Evolutionary conservation across 2,888 invertebrate species (phyloP).

Genomic region (Hybos culiciformis): DNA sequence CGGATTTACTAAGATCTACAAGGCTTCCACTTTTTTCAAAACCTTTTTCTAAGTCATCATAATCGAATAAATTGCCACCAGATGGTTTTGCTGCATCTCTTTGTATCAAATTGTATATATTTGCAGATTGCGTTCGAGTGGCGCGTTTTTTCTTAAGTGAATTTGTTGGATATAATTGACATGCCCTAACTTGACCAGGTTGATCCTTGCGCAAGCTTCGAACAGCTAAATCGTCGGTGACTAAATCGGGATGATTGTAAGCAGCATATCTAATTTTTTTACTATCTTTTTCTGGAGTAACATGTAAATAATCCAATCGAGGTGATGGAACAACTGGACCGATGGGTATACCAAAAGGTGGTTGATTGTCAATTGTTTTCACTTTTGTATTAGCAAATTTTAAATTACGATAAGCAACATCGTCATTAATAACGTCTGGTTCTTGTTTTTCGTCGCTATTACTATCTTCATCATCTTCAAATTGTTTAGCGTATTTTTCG

Average conservation of each 20-base stretch:
- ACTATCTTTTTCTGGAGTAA: conserved; percentile 46
- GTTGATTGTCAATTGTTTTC: conserved; percentile 66
- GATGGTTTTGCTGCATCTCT: conserved; percentile 40
- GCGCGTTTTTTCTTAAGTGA: conserved; percentile 61
- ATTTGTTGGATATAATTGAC: conserved; percentile 27
- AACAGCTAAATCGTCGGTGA: conserved; percentile 78
- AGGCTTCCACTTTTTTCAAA: conserved; percentile 49
- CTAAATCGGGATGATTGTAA: conserved; percentile 49
- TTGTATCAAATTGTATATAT: conserved; percentile 64
- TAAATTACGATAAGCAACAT: conserved; percentile 69
- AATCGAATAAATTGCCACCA: conserved; percentile 41
- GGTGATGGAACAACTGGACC: conserved; percentile 70
- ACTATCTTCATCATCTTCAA: conserved; percentile 40
- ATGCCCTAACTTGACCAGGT: conserved; percentile 21
- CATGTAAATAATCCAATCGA: conserved; percentile 73
- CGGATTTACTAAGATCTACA: conserved; percentile 38
- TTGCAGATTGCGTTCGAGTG: conserved; percentile 69
- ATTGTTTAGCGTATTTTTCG: conserved; percentile 40
- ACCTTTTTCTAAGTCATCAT: conserved; percentile 39
- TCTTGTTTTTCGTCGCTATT: conserved; percentile 45
- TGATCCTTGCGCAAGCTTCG: conserved; percentile 71
- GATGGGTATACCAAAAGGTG: conserved; percentile 80
- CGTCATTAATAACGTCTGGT: conserved; percentile 71
- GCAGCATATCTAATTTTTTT: conserved; percentile 36
- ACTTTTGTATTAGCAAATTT: conserved; percentile 60